Conservation (phyloP, 2,113 vertebrate species). For the Oenanthe oenanthe region DNA sequence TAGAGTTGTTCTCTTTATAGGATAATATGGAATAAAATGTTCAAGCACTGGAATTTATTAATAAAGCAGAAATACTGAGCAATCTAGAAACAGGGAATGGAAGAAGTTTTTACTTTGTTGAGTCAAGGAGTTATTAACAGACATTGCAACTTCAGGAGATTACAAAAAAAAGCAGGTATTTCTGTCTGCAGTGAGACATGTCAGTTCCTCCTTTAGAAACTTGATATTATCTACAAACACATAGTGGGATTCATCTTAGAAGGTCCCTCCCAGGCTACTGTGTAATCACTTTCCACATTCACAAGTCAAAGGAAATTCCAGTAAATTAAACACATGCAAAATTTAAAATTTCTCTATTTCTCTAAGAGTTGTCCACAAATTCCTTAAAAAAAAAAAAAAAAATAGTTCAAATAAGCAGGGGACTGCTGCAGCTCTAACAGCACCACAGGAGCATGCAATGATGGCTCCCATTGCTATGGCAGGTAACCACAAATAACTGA, state of each 20-base stretch:
- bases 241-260: neutral
- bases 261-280: neutral
- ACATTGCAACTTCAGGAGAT: neutral
- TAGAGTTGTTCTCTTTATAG: neutral
- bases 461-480: neutral
- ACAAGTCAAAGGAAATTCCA: neutral
- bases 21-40: neutral
- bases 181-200: neutral
- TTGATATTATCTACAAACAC: neutral
- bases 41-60: neutral
- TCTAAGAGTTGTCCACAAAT: neutral
- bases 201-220: neutral
- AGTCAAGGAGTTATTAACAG: neutral
- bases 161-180: neutral
- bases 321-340: neutral
- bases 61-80: neutral
- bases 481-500: neutral
- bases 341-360: neutral
- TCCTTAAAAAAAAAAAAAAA: neutral
- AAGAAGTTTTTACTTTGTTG: neutral
- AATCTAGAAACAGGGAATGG: neutral
- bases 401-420: neutral
- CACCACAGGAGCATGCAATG: rapidly evolving
- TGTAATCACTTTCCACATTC: neutral
- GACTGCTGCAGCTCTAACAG: neutral